Conservation (phyloP, 2,113 vertebrate genomes). For the Channa argus region DNA sequence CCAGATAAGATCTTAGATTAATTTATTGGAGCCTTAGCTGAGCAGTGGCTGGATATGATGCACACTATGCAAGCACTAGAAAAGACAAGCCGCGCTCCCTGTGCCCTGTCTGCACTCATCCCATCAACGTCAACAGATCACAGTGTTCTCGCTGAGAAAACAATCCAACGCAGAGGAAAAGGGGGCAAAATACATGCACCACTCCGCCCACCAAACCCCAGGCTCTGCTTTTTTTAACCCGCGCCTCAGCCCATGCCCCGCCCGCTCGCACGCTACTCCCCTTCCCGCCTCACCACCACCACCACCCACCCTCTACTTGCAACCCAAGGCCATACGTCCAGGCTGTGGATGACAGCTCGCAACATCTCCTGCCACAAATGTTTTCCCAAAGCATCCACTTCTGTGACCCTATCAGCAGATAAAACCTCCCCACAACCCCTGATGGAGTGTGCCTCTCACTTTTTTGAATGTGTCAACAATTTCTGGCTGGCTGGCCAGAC, state of each 20-base stretch:
- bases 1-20: conserved; percentile 69
- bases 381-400: conserved; percentile 88
- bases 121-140: conserved; percentile 76
- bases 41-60: conserved; percentile 70
- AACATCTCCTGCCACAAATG: conserved; percentile 87
- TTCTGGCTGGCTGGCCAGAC: conserved; percentile 89
- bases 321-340: conserved; percentile 82
- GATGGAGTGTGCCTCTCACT: conserved; percentile 85
- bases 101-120: conserved; percentile 81
- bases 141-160: conserved; percentile 60
- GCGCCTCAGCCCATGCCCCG: conserved; percentile 44
- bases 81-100: conserved; percentile 82
- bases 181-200: conserved; percentile 60
- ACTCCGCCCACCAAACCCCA: conserved; percentile 86
- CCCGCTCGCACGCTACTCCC: conserved; percentile 37
- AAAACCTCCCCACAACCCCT: conserved; percentile 82
- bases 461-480: conserved; percentile 89
- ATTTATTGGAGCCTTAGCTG: conserved; percentile 71
- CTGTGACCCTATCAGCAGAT: conserved; percentile 87
- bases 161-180: conserved; percentile 53
- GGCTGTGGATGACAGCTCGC: conserved; percentile 83
- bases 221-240: conserved; percentile 84
- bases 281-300: conserved; percentile 4
- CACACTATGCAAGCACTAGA: conserved; percentile 81
- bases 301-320: conserved; percentile 59